Evolutionary conservation across 2,797 vertebrate species (phyloP).

Genomic region (Danio jaintianensis): DNA sequence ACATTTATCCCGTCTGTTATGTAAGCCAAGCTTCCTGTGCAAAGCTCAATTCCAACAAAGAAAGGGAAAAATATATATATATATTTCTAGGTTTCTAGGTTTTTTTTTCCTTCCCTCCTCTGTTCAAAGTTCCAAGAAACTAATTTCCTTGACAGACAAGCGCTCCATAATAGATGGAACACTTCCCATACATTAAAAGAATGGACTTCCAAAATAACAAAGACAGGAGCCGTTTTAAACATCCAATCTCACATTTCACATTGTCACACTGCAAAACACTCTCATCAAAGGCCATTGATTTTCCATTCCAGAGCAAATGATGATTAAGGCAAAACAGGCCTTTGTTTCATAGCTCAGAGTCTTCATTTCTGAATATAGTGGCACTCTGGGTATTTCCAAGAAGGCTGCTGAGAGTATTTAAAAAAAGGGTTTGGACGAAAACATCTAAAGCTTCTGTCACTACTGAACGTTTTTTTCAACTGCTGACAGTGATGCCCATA

Average conservation of each 20-base stretch:
- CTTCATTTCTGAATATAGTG: slow-evolving; percentile 80
- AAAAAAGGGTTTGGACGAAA: slow-evolving; percentile 79
- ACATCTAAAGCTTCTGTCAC: slow-evolving; percentile 68
- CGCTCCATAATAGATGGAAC: slow-evolving; percentile 78
- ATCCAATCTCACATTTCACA: slow-evolving; percentile 80
- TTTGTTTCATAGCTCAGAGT: slow-evolving; percentile 83
- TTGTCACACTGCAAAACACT: slow-evolving; percentile 82
- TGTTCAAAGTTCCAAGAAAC: slow-evolving; percentile 65
- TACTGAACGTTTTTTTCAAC: slow-evolving; percentile 51
- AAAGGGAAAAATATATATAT: slow-evolving; percentile 69
- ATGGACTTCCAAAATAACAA: slow-evolving; percentile 76
- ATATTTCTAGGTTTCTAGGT: slow-evolving; percentile 70
- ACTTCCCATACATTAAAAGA: slow-evolving; percentile 78
- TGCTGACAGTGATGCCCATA: not conserved
- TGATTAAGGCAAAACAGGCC: slow-evolving; percentile 84
- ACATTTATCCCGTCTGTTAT: slow-evolving; percentile 79
- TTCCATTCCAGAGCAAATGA: slow-evolving; percentile 84
- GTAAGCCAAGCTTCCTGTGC: slow-evolving; percentile 74
- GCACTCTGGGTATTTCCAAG: slow-evolving; percentile 76
- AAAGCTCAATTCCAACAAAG: slow-evolving; percentile 75
- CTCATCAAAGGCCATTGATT: slow-evolving; percentile 86
- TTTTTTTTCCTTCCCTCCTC: slow-evolving; percentile 35
- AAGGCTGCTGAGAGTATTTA: slow-evolving; percentile 72
- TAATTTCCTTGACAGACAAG: slow-evolving; percentile 82
- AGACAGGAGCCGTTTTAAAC: slow-evolving; percentile 79